A percentile compares a stretch with the other conserved stretches of the same genome.
These are phyloP conservation scores for Loxodonta africana DNA, from an alignment of 2,113 vertebrate genomes.

Conservation along the genomic window DNA sequence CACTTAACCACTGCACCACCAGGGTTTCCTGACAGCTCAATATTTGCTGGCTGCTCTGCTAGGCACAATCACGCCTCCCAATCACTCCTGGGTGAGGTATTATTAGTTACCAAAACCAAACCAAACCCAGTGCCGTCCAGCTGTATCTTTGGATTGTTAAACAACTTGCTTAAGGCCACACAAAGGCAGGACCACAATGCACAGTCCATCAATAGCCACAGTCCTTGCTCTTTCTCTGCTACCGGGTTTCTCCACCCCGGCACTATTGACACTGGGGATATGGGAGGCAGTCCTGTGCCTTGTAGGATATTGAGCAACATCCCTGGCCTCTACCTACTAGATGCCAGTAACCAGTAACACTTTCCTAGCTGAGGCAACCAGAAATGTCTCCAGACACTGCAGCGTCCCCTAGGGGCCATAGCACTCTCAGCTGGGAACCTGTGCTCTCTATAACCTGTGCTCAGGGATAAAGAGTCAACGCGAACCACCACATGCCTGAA, in stretches of 20 bases:
- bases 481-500: neutral
- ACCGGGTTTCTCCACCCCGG: neutral
- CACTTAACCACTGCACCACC: neutral
- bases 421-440: neutral
- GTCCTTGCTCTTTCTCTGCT: neutral
- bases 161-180: neutral
- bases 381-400: neutral
- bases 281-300: neutral
- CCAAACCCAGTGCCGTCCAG: too few relatives aligned
- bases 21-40: neutral
- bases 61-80: neutral
- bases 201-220: neutral
- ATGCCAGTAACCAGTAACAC: neutral
- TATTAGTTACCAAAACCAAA: neutral
- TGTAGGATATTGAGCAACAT: neutral
- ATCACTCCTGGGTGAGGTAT: accelerated
- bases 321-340: neutral
- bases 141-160: neutral
- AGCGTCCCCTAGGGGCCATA: neutral
- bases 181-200: neutral
- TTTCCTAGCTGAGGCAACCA: neutral
- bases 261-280: neutral
- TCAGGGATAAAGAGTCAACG: neutral
- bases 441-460: neutral
- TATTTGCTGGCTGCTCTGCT: neutral